phyloP scores from a whole-genome alignment of 2,113 vertebrate species.

The Spheniscus mendiculus region DNA sequence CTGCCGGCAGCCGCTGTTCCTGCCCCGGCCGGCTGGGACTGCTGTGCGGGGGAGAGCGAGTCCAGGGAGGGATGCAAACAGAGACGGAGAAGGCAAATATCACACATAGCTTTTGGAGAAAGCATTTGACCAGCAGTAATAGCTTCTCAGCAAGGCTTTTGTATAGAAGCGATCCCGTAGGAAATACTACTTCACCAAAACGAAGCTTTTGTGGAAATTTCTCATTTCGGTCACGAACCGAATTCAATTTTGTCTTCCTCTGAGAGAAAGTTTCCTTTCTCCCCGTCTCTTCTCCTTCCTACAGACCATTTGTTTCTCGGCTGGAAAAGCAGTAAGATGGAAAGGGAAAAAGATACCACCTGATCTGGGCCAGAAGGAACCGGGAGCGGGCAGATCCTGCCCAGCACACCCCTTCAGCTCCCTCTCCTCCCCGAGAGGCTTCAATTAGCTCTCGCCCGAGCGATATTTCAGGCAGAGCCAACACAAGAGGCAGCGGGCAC shows the following conservation, averaged over 20 bases:
- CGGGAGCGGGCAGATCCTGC: not conserved
- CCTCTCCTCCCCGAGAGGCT: not conserved
- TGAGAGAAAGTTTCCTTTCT: conserved; percentile 8
- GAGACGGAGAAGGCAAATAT: not conserved
- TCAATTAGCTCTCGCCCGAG: not conserved
- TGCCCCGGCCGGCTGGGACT: not conserved
- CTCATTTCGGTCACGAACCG: conserved; percentile 27
- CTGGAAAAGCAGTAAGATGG: not conserved
- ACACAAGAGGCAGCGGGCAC: fast-evolving
- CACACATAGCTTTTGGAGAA: not conserved
- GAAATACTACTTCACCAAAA: conserved; percentile 15
- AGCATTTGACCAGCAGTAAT: not conserved
- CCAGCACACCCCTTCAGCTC: not conserved
- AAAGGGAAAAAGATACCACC: not conserved
- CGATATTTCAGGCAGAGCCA: not conserved
- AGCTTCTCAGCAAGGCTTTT: not conserved
- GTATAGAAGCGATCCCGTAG: not conserved
- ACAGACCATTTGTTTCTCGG: not conserved
- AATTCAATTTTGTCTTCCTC: conserved; percentile 24
- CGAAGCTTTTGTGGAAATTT: conserved; percentile 20
- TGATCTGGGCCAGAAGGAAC: not conserved
- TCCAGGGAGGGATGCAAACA: not conserved
- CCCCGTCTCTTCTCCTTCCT: not conserved
- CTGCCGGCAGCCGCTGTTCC: not conserved
- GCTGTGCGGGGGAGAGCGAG: fast-evolving